These are phyloP conservation scores for Merluccius polli DNA, from an alignment of 2,797 vertebrate species.

Conservation along the genomic window DNA sequence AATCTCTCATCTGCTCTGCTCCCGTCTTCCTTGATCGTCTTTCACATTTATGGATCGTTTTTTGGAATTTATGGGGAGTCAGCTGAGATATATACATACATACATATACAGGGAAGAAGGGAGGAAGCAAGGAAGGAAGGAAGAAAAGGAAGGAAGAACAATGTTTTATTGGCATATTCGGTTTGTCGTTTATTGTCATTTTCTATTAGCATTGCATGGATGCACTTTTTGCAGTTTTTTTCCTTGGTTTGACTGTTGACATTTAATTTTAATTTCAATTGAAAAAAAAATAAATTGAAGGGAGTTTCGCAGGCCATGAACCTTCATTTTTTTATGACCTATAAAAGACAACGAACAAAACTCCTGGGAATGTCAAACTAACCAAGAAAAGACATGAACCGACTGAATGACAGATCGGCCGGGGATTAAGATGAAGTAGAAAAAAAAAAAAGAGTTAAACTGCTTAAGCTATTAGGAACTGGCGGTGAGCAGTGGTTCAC, in stretches of 20 bases:
- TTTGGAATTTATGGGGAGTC: background rate
- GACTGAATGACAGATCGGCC: conserved; percentile 32
- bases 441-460: conserved; percentile 59
- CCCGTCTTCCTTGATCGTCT: conserved; percentile 5
- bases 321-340: background rate
- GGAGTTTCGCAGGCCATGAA: too few species aligned
- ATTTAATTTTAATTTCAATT: background rate
- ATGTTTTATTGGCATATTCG: background rate
- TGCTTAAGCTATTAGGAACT: conserved; percentile 68
- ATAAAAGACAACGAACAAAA: background rate
- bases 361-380: background rate
- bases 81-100: background rate
- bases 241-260: background rate
- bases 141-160: background rate
- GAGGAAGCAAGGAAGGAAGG: conserved; percentile 7
- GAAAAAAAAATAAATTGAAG: background rate
- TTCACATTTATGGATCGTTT: background rate
- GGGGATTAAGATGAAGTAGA: background rate
- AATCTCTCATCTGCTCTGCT: conserved; percentile 32
- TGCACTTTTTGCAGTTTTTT: background rate
- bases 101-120: conserved; percentile 6
- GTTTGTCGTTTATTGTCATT: background rate
- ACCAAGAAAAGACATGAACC: conserved; percentile 22
- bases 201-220: too few species aligned
- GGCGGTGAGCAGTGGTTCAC: conserved; percentile 49